phyloP scores from a whole-genome alignment of 2,888 invertebrate species.

The Augiades crinisus region DNA sequence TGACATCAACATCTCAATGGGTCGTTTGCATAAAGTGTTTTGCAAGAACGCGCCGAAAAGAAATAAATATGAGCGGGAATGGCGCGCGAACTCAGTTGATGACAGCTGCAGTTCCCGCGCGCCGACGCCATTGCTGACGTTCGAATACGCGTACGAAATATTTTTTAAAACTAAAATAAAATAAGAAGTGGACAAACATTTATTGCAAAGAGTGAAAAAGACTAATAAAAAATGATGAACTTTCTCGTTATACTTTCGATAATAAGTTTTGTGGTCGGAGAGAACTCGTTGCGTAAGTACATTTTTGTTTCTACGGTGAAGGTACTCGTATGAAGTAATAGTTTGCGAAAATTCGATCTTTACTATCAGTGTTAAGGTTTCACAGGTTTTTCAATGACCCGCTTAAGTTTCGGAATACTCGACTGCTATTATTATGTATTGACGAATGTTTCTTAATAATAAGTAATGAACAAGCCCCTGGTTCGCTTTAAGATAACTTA shows the following conservation, averaged over 20 bases:
- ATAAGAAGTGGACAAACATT: too few relatives aligned
- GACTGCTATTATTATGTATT: not conserved
- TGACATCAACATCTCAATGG: conserved; percentile 32
- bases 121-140: conserved; percentile 20
- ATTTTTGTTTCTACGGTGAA: conserved; percentile 31
- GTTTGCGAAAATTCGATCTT: conserved; percentile 25
- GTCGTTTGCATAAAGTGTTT: conserved; percentile 36
- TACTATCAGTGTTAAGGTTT: conserved; percentile 22
- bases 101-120: conserved; percentile 32
- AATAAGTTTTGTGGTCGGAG: conserved; percentile 38
- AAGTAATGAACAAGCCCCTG: too few relatives aligned
- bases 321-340: conserved; percentile 20
- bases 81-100: conserved; percentile 41
- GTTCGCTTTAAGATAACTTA: too few relatives aligned
- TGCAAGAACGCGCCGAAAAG: conserved; percentile 37
- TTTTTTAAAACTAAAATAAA: not conserved
- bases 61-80: conserved; percentile 39
- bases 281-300: conserved; percentile 47
- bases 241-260: conserved; percentile 35
- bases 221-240: conserved; percentile 35
- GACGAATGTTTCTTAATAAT: conserved; percentile 4
- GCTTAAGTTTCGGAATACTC: conserved; percentile 9
- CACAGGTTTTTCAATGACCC: conserved; percentile 7
- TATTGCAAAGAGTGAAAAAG: not conserved
- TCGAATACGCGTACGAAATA: conserved; percentile 19